These are phyloP conservation scores for Trissonchulus latispiculum DNA, from an alignment of 2,888 invertebrate species.

Conservation along the genomic window DNA sequence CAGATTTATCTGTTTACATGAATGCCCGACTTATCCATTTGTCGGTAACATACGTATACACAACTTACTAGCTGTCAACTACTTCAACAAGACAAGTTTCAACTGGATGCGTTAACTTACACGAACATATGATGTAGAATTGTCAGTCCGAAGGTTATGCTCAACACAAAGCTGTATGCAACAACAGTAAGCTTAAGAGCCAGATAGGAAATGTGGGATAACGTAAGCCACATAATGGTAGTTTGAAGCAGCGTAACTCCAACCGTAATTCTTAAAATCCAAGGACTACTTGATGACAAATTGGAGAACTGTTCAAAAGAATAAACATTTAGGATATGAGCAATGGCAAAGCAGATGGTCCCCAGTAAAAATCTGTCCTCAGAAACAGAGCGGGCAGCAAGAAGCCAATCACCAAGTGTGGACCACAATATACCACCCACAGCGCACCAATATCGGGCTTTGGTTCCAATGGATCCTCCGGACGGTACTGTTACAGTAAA, in stretches of 20 bases:
- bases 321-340: background rate
- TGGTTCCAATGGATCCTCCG: background rate
- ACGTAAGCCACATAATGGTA: background rate
- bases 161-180: background rate
- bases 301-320: background rate
- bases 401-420: background rate
- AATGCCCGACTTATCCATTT: no score
- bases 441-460: background rate
- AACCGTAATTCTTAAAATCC: background rate
- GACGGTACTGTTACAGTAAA: no score
- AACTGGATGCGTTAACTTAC: no score
- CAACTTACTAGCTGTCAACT: no score
- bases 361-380: background rate
- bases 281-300: background rate
- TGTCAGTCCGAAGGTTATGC: background rate
- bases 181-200: background rate
- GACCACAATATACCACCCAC: background rate
- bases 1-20: no score
- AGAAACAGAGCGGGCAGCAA: background rate
- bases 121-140: background rate
- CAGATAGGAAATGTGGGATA: background rate
- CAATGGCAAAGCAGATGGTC: background rate
- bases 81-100: no score
- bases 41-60: no score
- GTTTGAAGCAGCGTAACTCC: background rate